These are phyloP conservation scores for Neoaliturus tenellus DNA, from an alignment of 2,888 invertebrate genomes.

Conservation along the genomic window DNA sequence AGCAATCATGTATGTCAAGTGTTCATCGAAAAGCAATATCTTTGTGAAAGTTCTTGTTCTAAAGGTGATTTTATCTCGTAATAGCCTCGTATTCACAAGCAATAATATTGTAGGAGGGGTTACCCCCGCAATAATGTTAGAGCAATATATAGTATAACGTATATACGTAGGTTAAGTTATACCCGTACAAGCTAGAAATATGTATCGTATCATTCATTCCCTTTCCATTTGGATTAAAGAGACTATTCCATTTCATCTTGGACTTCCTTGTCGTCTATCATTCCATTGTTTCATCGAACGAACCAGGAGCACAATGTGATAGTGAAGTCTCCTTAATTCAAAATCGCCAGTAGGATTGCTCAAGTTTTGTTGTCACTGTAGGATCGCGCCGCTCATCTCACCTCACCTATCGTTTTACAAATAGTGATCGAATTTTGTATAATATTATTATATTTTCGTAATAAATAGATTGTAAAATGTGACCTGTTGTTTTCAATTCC, in stretches of 20 bases:
- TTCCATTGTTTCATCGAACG: background rate
- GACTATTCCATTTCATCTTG: conserved; percentile 8
- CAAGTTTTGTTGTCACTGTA: conserved; percentile 41
- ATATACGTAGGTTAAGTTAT: conserved; percentile 52
- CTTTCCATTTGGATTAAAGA: conserved; percentile 16
- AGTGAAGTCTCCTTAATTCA: conserved; percentile 40
- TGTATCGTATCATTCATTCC: conserved; percentile 36
- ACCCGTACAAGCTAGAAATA: conserved; percentile 40
- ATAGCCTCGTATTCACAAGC: conserved; percentile 60
- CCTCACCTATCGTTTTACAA: conserved; percentile 48
- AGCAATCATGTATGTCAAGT: conserved; percentile 47
- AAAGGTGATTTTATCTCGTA: conserved; percentile 57
- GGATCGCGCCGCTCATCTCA: background rate
- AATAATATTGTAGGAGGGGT: conserved; percentile 58
- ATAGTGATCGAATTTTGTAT: conserved; percentile 58
- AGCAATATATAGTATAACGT: conserved; percentile 52
- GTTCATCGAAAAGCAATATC: conserved; percentile 58
- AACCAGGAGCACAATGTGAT: conserved; percentile 38
- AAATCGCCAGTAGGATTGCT: conserved; percentile 36
- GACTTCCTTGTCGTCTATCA: conserved; percentile 2
- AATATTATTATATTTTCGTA: conserved; percentile 61
- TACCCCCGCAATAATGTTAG: conserved; percentile 38
- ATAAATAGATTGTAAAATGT: conserved; percentile 60
- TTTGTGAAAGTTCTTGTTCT: conserved; percentile 52
- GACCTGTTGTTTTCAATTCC: too few relatives aligned